A percentile compares a stretch with the other conserved stretches of the same genome.
These are phyloP conservation scores for Wiebesia pumilae DNA, from an alignment of 1,140 invertebrate species.

Conservation along the genomic window DNA sequence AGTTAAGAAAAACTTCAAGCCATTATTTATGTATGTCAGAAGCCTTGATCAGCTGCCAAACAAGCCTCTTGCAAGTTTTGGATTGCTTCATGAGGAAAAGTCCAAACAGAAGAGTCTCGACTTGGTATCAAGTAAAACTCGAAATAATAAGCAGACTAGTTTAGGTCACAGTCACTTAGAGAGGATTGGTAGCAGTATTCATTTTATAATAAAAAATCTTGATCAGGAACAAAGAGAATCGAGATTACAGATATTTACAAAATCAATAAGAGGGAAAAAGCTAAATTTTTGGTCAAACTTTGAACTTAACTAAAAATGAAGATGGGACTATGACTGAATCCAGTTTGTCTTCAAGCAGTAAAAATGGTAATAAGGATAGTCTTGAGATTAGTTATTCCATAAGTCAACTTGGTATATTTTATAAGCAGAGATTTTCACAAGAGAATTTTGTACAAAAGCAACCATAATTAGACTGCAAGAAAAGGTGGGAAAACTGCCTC, in stretches of 20 bases:
- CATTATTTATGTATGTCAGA: too few species aligned
- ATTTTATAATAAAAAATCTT: conserved; percentile 63
- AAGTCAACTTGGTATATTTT: conserved; percentile 62
- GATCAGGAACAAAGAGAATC: conserved; percentile 48
- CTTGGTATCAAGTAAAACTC: conserved; percentile 32
- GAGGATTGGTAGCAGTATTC: conserved; percentile 58
- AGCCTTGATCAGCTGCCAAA: conserved; percentile 61
- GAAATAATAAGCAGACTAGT: too few species aligned
- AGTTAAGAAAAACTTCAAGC: conserved; percentile 46
- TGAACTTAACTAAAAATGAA: too few species aligned
- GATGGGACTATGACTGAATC: too few species aligned
- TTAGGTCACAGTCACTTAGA: conserved; percentile 59
- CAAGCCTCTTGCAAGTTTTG: conserved; percentile 48
- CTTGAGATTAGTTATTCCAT: conserved; percentile 67
- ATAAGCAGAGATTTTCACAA: too few species aligned
- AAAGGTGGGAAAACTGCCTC: conserved; percentile 47
- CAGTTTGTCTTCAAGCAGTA: background rate
- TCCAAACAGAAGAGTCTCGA: conserved; percentile 62
- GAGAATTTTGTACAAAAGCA: too few species aligned
- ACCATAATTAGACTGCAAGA: conserved; percentile 32
- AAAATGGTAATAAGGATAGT: conserved; percentile 64
- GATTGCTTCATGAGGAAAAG: conserved; percentile 55
- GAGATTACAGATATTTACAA: too few species aligned
- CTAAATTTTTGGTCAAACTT: too few species aligned
- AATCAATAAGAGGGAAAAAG: too few species aligned